Evolutionary conservation across 2,888 invertebrate genomes (phyloP).

Genomic region (Ganaspis brasiliensis): DNA sequence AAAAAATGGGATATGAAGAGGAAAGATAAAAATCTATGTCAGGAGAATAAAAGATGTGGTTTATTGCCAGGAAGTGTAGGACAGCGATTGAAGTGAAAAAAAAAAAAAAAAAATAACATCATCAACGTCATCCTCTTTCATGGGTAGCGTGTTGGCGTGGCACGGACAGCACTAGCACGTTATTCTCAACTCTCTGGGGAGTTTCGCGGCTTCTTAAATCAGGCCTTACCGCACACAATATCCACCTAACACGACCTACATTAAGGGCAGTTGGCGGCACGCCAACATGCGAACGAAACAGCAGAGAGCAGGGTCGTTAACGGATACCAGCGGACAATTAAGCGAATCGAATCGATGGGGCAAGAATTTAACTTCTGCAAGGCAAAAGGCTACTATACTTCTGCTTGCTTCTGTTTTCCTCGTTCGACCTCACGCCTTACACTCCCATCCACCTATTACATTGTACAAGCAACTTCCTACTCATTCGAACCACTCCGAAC

Average conservation of each 20-base stretch:
- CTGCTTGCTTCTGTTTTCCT: not conserved
- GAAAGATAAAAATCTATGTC: conserved; percentile 21
- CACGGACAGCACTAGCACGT: not conserved
- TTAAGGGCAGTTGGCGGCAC: conserved; percentile 70
- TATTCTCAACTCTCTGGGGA: conserved; percentile 24
- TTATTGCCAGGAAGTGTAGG: not conserved
- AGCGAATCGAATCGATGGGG: conserved; percentile 54
- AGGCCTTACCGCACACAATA: conserved; percentile 62
- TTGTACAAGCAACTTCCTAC: not conserved
- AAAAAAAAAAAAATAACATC: conserved; percentile 1
- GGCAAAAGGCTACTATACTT: conserved; percentile 2
- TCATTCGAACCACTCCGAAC: not conserved
- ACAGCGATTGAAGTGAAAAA: conserved; percentile 1
- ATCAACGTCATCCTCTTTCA: conserved; percentile 18
- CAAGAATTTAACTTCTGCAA: conserved; percentile 5
- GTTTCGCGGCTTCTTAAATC: conserved; percentile 40
- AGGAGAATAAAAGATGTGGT: not conserved
- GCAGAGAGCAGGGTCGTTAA: conserved; percentile 64
- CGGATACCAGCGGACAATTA: conserved; percentile 58
- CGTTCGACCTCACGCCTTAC: not conserved
- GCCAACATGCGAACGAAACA: conserved; percentile 64
- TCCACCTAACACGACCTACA: conserved; percentile 69
- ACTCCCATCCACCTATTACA: not conserved
- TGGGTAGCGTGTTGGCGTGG: not conserved
- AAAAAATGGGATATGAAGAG: no score